Evolutionary conservation across 2,113 vertebrate genomes (phyloP).

Genomic region (Mellivora capensis): DNA sequence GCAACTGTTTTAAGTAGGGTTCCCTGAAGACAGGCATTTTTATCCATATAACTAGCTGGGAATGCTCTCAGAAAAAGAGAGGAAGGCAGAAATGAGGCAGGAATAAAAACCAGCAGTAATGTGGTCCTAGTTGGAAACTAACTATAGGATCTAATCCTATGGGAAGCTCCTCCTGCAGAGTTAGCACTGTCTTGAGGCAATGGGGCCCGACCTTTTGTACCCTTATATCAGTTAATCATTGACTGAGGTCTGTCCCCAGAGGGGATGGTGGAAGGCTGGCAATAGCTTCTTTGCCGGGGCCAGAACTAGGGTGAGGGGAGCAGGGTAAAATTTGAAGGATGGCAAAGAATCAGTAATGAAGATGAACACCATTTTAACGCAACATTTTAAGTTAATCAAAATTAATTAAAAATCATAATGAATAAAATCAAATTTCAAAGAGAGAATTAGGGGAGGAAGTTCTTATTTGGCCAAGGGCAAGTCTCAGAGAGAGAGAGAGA

Average conservation of each 20-base stretch:
- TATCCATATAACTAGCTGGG: background rate
- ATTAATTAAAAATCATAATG: background rate
- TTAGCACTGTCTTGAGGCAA: background rate
- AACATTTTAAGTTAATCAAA: conserved; percentile 8
- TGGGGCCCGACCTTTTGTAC: background rate
- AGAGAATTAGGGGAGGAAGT: background rate
- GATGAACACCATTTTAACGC: background rate
- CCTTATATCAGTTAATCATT: background rate
- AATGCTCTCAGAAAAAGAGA: background rate
- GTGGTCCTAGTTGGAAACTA: background rate
- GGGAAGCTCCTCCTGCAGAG: background rate
- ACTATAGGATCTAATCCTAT: background rate
- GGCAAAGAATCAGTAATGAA: background rate
- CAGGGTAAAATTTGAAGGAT: background rate
- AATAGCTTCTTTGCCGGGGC: background rate
- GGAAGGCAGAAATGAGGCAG: background rate
- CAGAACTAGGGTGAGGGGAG: background rate
- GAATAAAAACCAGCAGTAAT: background rate
- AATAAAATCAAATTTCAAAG: conserved; percentile 26
- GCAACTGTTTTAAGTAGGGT: background rate
- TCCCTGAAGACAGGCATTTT: background rate
- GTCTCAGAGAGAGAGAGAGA: background rate
- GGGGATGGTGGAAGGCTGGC: background rate
- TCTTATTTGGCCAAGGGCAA: background rate
- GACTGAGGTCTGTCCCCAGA: background rate